Base-by-base conservation (phyloP, 2,888 invertebrate species). In the Serrognathus titanus region DNA sequence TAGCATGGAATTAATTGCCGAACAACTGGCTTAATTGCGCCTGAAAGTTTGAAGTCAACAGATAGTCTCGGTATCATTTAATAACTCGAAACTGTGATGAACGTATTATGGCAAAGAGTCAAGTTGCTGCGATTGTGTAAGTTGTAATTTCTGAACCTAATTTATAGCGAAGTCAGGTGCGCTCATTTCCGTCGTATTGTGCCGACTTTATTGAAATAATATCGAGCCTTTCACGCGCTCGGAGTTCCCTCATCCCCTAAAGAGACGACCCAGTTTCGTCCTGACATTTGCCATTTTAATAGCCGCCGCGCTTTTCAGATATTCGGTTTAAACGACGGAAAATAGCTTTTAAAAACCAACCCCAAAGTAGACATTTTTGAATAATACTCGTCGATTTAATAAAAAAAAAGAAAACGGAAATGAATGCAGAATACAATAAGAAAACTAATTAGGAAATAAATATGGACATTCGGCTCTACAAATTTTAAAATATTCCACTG, bases 111-210 rank as follows among this genome's bases (percentile, higher is more conserved):
- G 47, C 38, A 48, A 48, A 51, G 47, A 48, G 47, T 50, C 51
- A 37, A 48, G 36, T 56, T 46, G 46, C 36, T 46, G 40, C 40
- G n/a, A 50, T 13, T 43, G 40, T 41, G n/a, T n/a, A 40, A 24
- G 51, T 40, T 11, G 37, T 47, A 16, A 12, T 38, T 12, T 31
- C 36, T 40, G 49, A n/a, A 38, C 35, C 24, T 31, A 51, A 56
- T 56, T 55, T 55, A 45, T 49, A 51, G 48, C 43, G 48, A 51
- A 47, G 53, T 59, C 54, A 59, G 54, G 51, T 59, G 50, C 31
- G 50, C 54, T 53, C 57, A 48, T 57, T 59, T 57, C 57, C 59
- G 48, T 35, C 47, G 38, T 47, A 55, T 55, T 55, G 55, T 55
- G 51, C 47, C 20, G 50, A 38, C 46, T 46, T 55, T 51, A 51